Percentiles rank a stretch among this genome's conserved stretches.
phyloP scores from a whole-genome alignment of 2,797 vertebrate genomes.

The Rhodeus uyekii region DNA sequence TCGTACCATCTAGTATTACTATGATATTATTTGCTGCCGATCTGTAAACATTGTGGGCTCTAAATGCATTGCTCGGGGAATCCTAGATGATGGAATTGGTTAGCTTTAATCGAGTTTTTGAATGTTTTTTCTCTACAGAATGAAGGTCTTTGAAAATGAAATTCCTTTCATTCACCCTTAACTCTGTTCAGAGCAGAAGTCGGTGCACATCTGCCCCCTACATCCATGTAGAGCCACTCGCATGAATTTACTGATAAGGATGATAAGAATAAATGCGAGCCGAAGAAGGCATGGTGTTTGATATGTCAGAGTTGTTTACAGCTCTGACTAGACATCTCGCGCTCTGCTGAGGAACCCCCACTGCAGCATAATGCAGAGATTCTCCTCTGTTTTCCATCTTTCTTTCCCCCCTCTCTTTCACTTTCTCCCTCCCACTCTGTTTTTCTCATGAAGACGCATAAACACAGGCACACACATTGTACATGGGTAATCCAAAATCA shows the following conservation, averaged over 20 bases:
- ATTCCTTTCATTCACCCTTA: slow-evolving; percentile 20
- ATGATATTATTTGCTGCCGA: background rate
- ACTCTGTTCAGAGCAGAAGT: slow-evolving; percentile 2
- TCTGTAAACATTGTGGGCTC: no score
- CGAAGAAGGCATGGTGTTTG: slow-evolving; percentile 10
- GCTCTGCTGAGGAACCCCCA: slow-evolving; percentile 45
- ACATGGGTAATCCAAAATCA: slow-evolving; percentile 62
- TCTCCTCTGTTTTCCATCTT: slow-evolving; percentile 46
- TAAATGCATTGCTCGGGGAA: background rate
- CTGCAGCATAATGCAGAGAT: slow-evolving; percentile 50
- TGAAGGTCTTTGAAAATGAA: slow-evolving; percentile 8
- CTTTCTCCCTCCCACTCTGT: slow-evolving; percentile 59
- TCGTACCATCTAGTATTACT: background rate
- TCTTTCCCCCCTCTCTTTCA: slow-evolving; percentile 28
- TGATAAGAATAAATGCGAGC: slow-evolving; percentile 30
- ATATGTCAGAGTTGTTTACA: slow-evolving; percentile 48
- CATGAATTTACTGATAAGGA: slow-evolving; percentile 32
- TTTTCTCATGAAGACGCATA: slow-evolving; percentile 50
- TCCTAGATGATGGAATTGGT: background rate
- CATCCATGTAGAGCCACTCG: slow-evolving; percentile 12
- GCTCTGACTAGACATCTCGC: slow-evolving; percentile 42
- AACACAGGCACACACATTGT: slow-evolving; percentile 43
- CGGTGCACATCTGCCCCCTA: background rate
- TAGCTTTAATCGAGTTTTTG: background rate
- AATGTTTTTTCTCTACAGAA: background rate